Conservation (phyloP, 2,888 invertebrate genomes). For the Orthosia cruda region DNA sequence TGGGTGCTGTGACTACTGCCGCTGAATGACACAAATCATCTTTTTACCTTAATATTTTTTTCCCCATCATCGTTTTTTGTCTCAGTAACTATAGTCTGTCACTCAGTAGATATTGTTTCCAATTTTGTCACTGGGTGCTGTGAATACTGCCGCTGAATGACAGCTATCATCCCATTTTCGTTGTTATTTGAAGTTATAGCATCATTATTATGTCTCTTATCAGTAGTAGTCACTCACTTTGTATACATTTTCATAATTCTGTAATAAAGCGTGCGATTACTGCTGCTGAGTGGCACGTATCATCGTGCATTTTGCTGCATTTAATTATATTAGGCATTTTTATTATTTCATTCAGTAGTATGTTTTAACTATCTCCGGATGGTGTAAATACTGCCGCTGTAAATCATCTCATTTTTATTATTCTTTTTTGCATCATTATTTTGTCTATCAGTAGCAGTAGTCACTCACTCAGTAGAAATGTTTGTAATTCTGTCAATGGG, state of each 20-base stretch:
- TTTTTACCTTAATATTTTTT: background rate
- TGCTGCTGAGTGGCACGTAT: constrained; percentile 31
- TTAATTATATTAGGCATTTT: constrained; percentile 55
- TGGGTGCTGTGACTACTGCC: background rate
- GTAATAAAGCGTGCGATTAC: constrained; percentile 70
- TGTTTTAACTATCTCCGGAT: no score
- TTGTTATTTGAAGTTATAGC: constrained; percentile 24
- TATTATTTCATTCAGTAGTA: constrained; percentile 5
- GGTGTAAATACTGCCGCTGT: constrained; percentile 66
- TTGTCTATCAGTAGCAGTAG: no score
- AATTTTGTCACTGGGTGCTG: no score
- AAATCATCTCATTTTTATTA: no score
- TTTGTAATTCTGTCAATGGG: no score
- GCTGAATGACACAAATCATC: background rate
- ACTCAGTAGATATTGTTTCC: no score
- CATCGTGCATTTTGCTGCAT: no score
- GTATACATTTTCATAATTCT: constrained; percentile 64
- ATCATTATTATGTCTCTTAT: constrained; percentile 3
- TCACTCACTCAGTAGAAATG: no score
- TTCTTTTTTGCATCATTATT: no score
- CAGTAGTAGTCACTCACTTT: constrained; percentile 48
- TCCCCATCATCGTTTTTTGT: background rate
- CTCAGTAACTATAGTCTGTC: no score
- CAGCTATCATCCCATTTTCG: background rate
- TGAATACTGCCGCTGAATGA: no score